Conservation (phyloP, 2,797 vertebrate species). For the Gymnopithys bicolor region DNA sequence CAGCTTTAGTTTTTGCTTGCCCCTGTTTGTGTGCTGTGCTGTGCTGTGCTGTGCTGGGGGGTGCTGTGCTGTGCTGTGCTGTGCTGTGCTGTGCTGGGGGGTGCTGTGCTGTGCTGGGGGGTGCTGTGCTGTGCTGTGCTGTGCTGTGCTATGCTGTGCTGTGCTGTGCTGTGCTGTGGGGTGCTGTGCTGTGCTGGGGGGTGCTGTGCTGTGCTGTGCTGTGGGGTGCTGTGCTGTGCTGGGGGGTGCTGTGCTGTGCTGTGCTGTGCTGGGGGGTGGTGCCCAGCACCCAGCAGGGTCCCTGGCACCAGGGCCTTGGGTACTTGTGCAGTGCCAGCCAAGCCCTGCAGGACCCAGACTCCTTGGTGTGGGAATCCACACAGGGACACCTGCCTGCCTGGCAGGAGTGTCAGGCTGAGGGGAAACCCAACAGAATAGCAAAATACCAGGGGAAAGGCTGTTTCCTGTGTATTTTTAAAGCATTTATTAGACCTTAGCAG, state of each 20-base stretch:
- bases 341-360: background rate
- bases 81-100: too few relatives aligned
- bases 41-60: too few relatives aligned
- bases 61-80: too few relatives aligned
- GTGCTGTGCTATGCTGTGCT: too few relatives aligned
- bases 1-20: background rate
- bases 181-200: too few relatives aligned
- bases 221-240: too few relatives aligned
- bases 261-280: background rate
- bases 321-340: rapidly evolving
- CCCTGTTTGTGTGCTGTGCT: too few relatives aligned
- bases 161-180: too few relatives aligned
- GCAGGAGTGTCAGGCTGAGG: background rate
- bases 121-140: too few relatives aligned
- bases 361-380: rapidly evolving
- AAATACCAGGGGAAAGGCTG: background rate
- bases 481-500: background rate
- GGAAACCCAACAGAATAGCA: background rate
- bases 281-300: rapidly evolving
- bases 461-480: background rate
- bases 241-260: too few relatives aligned
- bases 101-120: too few relatives aligned
- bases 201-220: too few relatives aligned
- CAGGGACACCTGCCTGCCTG: rapidly evolving
- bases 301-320: rapidly evolving